Percentiles rank a stretch among this genome's conserved stretches.
Conservation (phyloP, 1,140 invertebrate genomes). For the Pseudobourletiella spinata region DNA sequence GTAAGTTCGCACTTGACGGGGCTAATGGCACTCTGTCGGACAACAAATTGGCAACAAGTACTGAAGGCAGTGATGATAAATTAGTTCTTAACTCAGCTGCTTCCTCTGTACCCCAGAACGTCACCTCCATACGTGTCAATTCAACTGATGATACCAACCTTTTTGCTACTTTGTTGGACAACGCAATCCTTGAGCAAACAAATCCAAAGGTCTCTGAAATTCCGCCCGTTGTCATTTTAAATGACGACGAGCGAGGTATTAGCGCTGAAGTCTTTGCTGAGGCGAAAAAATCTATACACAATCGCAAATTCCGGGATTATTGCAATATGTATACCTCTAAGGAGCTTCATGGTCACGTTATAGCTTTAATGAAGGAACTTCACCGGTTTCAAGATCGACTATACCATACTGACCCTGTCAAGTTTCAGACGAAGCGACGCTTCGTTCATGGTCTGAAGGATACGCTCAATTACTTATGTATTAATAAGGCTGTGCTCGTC, state of each 20-base stretch:
- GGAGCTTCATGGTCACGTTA: constrained; percentile 29
- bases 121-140: no score
- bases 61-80: neutral
- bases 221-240: neutral
- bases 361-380: constrained; percentile 46
- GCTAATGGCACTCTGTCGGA: neutral
- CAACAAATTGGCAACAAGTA: neutral
- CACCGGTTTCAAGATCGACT: constrained; percentile 52
- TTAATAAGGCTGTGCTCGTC: constrained; percentile 51
- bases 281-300: constrained; percentile 25
- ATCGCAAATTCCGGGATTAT: constrained; percentile 27
- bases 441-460: constrained; percentile 52
- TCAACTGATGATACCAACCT: neutral
- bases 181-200: neutral
- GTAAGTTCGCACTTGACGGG: neutral
- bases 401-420: constrained; percentile 51
- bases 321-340: constrained; percentile 30
- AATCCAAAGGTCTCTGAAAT: neutral
- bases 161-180: neutral
- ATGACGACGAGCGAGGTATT: neutral
- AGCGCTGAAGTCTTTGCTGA: neutral
- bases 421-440: constrained; percentile 48
- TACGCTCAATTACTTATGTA: constrained; percentile 47
- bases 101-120: neutral
- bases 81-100: neutral